phyloP scores from a whole-genome alignment of 2,113 vertebrate species.

The Riparia riparia region DNA sequence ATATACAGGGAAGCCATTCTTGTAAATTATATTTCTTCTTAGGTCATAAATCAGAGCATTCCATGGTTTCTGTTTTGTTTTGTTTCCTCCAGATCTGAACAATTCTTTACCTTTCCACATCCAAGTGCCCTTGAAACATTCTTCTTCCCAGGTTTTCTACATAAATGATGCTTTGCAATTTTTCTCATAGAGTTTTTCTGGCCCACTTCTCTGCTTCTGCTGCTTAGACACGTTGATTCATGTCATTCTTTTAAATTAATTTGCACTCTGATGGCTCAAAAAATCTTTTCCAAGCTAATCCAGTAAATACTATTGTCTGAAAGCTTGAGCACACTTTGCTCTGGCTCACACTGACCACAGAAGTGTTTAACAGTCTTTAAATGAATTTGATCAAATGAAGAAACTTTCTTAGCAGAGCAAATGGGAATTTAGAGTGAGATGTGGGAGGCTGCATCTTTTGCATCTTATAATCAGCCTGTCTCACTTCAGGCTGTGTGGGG shows the following conservation, averaged over 20 bases:
- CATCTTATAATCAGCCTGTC: slow-evolving; percentile 81
- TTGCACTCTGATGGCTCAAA: background rate
- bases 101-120: background rate
- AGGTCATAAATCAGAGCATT: background rate
- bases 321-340: background rate
- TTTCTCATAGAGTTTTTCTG: background rate
- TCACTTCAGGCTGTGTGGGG: slow-evolving; percentile 76
- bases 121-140: background rate
- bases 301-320: background rate
- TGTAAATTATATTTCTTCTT: background rate
- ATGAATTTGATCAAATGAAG: background rate
- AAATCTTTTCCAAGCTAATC: background rate
- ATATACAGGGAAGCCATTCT: background rate
- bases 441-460: slow-evolving; percentile 75
- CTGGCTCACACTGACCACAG: background rate
- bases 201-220: background rate
- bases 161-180: background rate
- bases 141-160: background rate
- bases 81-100: background rate
- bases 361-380: background rate
- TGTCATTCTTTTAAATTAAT: background rate
- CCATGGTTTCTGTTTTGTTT: background rate
- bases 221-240: background rate
- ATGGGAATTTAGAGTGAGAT: slow-evolving; percentile 69
- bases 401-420: background rate